Conservation (phyloP, 2,797 vertebrate species). For the Pseudotriccus pelzelni region DNA sequence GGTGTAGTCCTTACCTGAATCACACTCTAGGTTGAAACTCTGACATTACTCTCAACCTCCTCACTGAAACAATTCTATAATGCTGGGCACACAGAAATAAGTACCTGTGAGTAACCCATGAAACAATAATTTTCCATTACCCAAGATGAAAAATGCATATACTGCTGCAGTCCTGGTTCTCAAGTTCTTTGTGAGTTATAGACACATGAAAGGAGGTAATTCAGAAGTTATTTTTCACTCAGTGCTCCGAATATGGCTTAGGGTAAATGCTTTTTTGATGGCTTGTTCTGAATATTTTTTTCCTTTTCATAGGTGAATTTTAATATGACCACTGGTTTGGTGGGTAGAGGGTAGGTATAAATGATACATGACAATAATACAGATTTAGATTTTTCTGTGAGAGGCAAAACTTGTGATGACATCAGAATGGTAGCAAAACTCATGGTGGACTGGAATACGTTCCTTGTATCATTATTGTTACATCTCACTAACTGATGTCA, state of each 20-base stretch:
- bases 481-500: not conserved
- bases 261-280: conserved; percentile 29
- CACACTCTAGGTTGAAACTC: not conserved
- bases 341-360: not conserved
- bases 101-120: conserved; percentile 8
- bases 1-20: not conserved
- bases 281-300: conserved; percentile 28
- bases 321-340: not conserved
- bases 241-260: conserved; percentile 19
- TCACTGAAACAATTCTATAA: not conserved
- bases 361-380: not conserved
- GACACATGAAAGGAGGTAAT: conserved; percentile 32
- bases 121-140: conserved; percentile 45
- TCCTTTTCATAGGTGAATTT: not conserved
- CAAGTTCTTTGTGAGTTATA: conserved; percentile 43
- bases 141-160: conserved; percentile 32
- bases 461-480: not conserved
- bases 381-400: not conserved
- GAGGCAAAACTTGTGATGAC: not conserved
- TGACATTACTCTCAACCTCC: not conserved
- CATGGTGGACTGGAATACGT: not conserved
- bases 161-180: not conserved
- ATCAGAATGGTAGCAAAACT: not conserved
- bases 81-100: not conserved
- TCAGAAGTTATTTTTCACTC: conserved; percentile 44